A percentile compares a stretch with the other conserved stretches of the same genome.
Conservation (phyloP, 2,113 vertebrate species). For the Ardeotis arabs region DNA sequence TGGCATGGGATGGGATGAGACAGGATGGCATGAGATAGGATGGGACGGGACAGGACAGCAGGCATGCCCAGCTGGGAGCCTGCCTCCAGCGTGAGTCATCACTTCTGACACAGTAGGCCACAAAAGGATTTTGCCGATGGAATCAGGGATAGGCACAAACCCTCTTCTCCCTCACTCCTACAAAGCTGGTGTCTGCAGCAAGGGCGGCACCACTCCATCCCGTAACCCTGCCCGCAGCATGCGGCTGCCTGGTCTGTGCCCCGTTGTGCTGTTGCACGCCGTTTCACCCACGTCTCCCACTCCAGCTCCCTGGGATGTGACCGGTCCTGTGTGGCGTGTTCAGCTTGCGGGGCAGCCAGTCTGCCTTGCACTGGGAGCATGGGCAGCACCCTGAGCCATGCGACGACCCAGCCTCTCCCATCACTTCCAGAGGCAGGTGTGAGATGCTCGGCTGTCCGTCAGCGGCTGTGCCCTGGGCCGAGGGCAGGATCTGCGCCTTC, state of each 20-base stretch:
- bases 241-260: neutral
- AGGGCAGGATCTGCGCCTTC: neutral
- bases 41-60: neutral
- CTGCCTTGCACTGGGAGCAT: neutral
- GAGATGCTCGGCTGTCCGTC: neutral
- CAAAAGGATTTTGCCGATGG: neutral
- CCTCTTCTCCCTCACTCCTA: neutral
- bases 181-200: neutral
- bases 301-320: neutral
- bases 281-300: neutral
- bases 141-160: neutral
- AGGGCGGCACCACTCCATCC: neutral
- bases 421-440: neutral
- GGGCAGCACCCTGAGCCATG: rapidly evolving
- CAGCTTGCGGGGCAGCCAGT: neutral
- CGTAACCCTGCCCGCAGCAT: rapidly evolving
- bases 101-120: neutral
- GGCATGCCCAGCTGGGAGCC: neutral
- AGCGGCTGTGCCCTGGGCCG: neutral
- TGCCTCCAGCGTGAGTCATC: neutral
- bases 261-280: neutral
- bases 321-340: neutral
- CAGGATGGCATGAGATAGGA: rapidly evolving
- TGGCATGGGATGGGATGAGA: neutral
- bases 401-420: neutral